Percentiles rank a stretch among this genome's conserved stretches.
Evolutionary conservation across 2,888 invertebrate genomes (phyloP).

Genomic region (Tachina lurida): DNA sequence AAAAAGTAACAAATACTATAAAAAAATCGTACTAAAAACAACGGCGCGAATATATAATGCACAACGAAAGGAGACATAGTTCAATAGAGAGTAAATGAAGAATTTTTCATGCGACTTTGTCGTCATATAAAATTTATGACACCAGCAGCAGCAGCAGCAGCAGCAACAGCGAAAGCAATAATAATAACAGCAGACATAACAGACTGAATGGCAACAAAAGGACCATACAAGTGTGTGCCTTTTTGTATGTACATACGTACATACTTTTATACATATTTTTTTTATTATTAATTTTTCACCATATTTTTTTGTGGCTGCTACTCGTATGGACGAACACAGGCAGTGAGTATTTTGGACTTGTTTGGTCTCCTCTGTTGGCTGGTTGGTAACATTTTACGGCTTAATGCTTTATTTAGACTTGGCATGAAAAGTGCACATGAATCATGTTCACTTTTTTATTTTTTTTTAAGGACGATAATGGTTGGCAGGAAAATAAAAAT

Average conservation of each 20-base stretch:
- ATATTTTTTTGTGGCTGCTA: slow-evolving; percentile 28
- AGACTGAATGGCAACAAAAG: slow-evolving; percentile 66
- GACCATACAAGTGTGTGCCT: slow-evolving; percentile 62
- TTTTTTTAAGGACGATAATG: slow-evolving; percentile 33
- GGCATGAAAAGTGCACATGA: slow-evolving; percentile 69
- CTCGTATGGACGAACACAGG: slow-evolving; percentile 13
- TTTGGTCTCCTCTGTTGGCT: slow-evolving; percentile 27
- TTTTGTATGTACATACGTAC: slow-evolving; percentile 1
- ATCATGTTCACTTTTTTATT: slow-evolving; percentile 58
- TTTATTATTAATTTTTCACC: slow-evolving; percentile 68
- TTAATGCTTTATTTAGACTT: slow-evolving; percentile 71
- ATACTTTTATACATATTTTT: slow-evolving; percentile 13
- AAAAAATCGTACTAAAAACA: slow-evolving; percentile 24
- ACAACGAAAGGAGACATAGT: slow-evolving; percentile 48
- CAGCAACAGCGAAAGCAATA: slow-evolving; percentile 44
- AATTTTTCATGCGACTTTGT: slow-evolving; percentile 71
- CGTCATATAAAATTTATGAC: slow-evolving; percentile 69
- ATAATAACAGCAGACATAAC: slow-evolving; percentile 60
- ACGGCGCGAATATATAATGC: background rate
- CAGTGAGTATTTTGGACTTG: slow-evolving; percentile 24
- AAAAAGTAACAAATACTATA: background rate
- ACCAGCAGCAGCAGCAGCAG: slow-evolving; percentile 35
- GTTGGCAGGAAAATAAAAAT: slow-evolving; percentile 47
- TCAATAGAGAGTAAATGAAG: slow-evolving; percentile 68
- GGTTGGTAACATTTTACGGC: slow-evolving; percentile 63